These are phyloP conservation scores for Neodiprion lecontei DNA, from an alignment of 1,140 invertebrate genomes.

Conservation along the genomic window DNA sequence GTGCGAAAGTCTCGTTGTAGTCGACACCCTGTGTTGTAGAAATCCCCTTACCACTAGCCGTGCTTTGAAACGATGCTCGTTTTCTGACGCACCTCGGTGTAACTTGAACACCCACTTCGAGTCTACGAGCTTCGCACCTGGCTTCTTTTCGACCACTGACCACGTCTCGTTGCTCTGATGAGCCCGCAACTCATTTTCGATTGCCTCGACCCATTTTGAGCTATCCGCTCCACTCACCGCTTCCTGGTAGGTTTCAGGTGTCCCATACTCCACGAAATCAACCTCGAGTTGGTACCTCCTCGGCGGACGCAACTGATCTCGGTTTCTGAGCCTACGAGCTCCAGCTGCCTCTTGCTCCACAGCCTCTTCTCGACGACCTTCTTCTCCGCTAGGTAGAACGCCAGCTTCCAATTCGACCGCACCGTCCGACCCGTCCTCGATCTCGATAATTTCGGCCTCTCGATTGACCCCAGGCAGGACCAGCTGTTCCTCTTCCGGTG, in stretches of 20 bases:
- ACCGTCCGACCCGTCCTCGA: too few species aligned
- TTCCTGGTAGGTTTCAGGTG: background rate
- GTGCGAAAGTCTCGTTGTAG: too few species aligned
- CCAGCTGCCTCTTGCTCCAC: too few species aligned
- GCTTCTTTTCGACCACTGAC: background rate
- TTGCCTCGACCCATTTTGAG: background rate
- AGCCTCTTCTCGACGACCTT: too few species aligned
- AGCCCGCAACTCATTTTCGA: background rate
- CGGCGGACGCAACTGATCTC: background rate
- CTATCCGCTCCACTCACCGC: background rate
- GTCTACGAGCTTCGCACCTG: background rate
- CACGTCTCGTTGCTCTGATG: background rate
- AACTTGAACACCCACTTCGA: conserved; percentile 3
- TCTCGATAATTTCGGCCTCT: too few species aligned
- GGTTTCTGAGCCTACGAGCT: too few species aligned
- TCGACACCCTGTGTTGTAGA: too few species aligned
- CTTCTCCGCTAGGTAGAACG: too few species aligned
- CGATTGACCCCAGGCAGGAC: too few species aligned
- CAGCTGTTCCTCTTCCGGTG: too few species aligned
- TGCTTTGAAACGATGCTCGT: background rate
- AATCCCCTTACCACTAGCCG: too few species aligned
- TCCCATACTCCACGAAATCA: background rate
- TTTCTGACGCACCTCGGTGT: conserved; percentile 2
- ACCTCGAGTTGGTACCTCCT: background rate
- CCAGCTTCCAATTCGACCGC: too few species aligned